These are phyloP conservation scores for Habrosyne pyritoides DNA, from an alignment of 2,888 invertebrate species.

Conservation along the genomic window DNA sequence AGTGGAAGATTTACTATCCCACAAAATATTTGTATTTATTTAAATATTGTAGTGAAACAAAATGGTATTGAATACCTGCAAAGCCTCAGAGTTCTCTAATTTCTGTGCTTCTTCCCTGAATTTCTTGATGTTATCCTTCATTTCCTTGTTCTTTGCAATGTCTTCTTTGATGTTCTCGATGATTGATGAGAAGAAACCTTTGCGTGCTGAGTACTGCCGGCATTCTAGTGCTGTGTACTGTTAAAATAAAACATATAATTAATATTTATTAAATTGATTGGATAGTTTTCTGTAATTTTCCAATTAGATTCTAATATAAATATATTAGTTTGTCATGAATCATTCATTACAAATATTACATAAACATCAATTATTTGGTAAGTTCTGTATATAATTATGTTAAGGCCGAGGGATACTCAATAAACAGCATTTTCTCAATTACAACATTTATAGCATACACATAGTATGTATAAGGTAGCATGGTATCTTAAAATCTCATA, in stretches of 20 bases:
- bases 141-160: slow-evolving; percentile 97
- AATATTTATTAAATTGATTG: too few species aligned
- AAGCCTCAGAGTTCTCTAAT: slow-evolving; percentile 97
- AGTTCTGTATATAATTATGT: too few species aligned
- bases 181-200: slow-evolving; percentile 93
- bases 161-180: slow-evolving; percentile 97
- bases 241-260: slow-evolving; percentile 13
- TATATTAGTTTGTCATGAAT: too few species aligned
- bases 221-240: slow-evolving; percentile 67
- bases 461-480: too few species aligned
- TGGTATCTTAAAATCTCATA: background rate
- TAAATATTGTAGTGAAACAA: too few species aligned
- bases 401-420: too few species aligned
- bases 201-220: slow-evolving; percentile 70
- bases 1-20: too few species aligned
- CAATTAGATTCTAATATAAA: too few species aligned
- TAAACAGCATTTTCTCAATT: too few species aligned
- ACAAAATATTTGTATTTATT: too few species aligned
- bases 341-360: background rate
- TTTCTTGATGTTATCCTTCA: slow-evolving; percentile 98
- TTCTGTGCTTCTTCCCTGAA: slow-evolving; percentile 98
- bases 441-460: too few species aligned
- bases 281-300: too few species aligned
- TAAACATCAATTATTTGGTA: background rate
- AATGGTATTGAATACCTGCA: slow-evolving; percentile 85